phyloP scores from a whole-genome alignment of 2,888 invertebrate species.

The Uropetala carovei region DNA sequence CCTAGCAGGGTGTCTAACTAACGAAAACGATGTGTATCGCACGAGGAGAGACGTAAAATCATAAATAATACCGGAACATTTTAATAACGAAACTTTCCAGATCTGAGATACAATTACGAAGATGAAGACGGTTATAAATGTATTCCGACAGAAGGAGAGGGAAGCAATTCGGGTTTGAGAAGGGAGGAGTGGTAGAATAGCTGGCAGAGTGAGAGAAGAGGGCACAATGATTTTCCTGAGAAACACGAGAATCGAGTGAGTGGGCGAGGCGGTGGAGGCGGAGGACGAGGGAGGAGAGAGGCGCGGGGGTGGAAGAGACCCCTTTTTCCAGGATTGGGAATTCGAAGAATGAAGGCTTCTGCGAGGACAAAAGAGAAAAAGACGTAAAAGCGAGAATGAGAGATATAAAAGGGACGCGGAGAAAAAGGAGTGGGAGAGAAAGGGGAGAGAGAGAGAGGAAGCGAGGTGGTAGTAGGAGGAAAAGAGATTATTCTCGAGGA shows the following conservation, averaged over 20 bases:
- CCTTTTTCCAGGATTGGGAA: conserved; percentile 7
- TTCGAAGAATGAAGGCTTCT: conserved; percentile 15
- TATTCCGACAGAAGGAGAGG: no score
- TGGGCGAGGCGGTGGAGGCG: neutral
- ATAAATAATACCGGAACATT: no score
- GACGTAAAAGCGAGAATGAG: neutral
- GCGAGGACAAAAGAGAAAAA: conserved; percentile 37
- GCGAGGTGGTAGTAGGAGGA: neutral
- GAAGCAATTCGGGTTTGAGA: neutral
- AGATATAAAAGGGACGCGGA: neutral
- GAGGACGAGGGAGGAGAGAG: neutral
- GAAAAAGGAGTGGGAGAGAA: neutral
- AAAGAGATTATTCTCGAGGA: neutral
- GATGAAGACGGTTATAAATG: no score
- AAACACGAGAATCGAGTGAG: neutral
- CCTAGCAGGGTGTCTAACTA: no score
- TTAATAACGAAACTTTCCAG: no score
- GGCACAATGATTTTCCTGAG: neutral
- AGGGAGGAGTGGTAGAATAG: neutral
- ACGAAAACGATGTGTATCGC: no score
- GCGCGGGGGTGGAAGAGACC: neutral
- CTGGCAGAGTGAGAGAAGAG: conserved; percentile 1
- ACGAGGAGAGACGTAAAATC: no score
- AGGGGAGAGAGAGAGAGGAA: neutral
- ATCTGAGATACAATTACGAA: no score